Evolutionary conservation across 2,888 invertebrate genomes (phyloP).

Genomic region (Clunio marinus): DNA sequence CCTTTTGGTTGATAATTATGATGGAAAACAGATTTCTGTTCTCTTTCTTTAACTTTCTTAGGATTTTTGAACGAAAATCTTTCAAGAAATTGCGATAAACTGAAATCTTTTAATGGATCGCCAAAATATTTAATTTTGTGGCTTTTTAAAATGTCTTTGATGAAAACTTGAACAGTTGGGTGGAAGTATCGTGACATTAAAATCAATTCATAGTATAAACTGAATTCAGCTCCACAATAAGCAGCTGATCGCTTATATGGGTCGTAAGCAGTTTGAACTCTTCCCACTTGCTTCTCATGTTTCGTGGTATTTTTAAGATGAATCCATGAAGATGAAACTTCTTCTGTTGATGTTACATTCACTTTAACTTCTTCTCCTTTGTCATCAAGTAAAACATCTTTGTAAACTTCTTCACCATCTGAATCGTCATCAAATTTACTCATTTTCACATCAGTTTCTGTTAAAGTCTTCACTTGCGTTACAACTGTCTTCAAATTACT

Average conservation of each 20-base stretch:
- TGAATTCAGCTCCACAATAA: conserved; percentile 71
- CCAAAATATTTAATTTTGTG: conserved; percentile 74
- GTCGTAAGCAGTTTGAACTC: conserved; percentile 57
- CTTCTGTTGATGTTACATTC: conserved; percentile 45
- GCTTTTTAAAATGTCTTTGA: conserved; percentile 70
- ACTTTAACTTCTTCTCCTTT: conserved; percentile 33
- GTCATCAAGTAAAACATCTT: conserved; percentile 32
- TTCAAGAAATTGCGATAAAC: conserved; percentile 85
- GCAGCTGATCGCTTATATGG: conserved; percentile 76
- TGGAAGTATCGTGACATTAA: conserved; percentile 75
- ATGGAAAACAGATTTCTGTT: conserved; percentile 43
- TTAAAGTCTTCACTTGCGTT: neutral
- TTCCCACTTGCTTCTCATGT: conserved; percentile 44
- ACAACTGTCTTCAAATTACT: conserved; percentile 42
- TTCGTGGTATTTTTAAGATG: conserved; percentile 45
- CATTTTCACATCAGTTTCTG: conserved; percentile 42
- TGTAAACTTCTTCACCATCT: conserved; percentile 42
- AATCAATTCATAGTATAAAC: conserved; percentile 71
- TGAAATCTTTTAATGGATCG: conserved; percentile 91
- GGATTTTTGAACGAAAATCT: conserved; percentile 95
- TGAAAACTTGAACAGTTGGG: conserved; percentile 87
- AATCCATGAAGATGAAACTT: conserved; percentile 46
- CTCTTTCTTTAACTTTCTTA: conserved; percentile 55
- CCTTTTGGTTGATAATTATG: conserved; percentile 66
- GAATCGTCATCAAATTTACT: conserved; percentile 49